Base-by-base conservation (phyloP, 92 coral and sea anemone species). In the Epizoanthus ramosus region DNA sequence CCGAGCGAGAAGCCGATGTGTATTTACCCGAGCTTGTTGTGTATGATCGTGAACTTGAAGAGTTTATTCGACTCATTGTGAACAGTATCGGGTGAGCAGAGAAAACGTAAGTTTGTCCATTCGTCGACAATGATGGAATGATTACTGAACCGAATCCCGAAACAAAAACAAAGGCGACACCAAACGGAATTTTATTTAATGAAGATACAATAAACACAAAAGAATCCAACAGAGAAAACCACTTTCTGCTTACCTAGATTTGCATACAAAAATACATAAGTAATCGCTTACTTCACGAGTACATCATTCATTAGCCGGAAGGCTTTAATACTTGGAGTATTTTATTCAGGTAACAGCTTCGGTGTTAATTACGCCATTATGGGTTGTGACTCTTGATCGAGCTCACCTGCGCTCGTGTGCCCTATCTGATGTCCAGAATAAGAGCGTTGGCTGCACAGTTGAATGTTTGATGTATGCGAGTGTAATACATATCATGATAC, bases 31-130 rank as follows among this genome's bases (percentile, higher is more conserved):
- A 21, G 82, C 82, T 77, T 21, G 21, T 39, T 41, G 82, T 59
- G 71, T 61, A 54, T 61, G 82, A 77, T 77, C 71, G 58, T 60
- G 82, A 52, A 43, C 25, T 77, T 77, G 65, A 57, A 35, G 82
- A 77, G 41, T 60, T 60, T 77, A 77, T 77, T 43, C 82, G 70
- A 77, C 82, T 77, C 82, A 77, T 77, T 41, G 24, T 77, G 58
- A 41, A 39, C 24, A 4, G 21, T 59, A 77, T 19, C 43, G 56
- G 53, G 71, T 57, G 53, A 41, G 50, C 82, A 77, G 82, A 77
- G 82, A 63, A 75, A 77, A 77, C 41, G 39, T 77, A 6, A 21
- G 54, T 56, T 12, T 13, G 54, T 10, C 54, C 54, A 50, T 50
- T 50, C 54, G 54, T 6, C 47, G 82, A 77, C 82, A 77, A 57